Evolutionary conservation across 2,888 invertebrate species (phyloP), one percentile per base, ranked within the genome.

Genomic region (Dicranocentrus wangi): DNA sequence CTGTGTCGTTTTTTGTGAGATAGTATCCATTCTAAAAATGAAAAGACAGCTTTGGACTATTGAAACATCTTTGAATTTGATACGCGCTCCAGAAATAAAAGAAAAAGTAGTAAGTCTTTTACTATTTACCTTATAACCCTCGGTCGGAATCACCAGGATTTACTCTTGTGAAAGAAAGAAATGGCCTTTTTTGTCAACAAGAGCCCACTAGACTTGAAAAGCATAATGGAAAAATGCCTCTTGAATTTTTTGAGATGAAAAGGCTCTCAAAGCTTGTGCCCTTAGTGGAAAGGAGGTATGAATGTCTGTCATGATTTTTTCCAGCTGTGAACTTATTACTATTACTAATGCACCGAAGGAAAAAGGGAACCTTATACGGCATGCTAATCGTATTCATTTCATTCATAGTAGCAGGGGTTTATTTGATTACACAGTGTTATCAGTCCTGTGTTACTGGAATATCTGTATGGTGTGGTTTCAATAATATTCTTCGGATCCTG

Each of bases 181-280:
- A 55, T 47, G 63, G 61, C 70, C 71, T 47, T 77, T 69, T 78
- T 78, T 71, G 78, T 78, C 78, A 78, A 51, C 71, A 71, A 71
- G 70, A 78, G 71, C 71, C 78, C 71, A 78, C 78, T 71, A 77
- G 69, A 70, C 53, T 70, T 61, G 13, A 32, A 69, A 69, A 76
- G 68, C 13, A 19, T 53, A 42, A 55, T 75, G 43, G 43, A 63
- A 61, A 65, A 65, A 25, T 42, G 53, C 60, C 61, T 63, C 39
- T 25, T 17, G 3, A 15, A 65, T 51, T 71, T 65, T 53, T 32
- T 27, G 58, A 69, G 70, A 69, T 60, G 68, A 68, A 68, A 76
- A 47, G 58, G 28, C 21, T 43, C 53, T 55, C 32, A 60, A 47
- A 47, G 51, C 66, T 47, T 66, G 66, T 66, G 66, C 66, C 66